These are phyloP conservation scores for Thaumetopoea pityocampa DNA, from an alignment of 1,140 invertebrate species.

Conservation along the genomic window DNA sequence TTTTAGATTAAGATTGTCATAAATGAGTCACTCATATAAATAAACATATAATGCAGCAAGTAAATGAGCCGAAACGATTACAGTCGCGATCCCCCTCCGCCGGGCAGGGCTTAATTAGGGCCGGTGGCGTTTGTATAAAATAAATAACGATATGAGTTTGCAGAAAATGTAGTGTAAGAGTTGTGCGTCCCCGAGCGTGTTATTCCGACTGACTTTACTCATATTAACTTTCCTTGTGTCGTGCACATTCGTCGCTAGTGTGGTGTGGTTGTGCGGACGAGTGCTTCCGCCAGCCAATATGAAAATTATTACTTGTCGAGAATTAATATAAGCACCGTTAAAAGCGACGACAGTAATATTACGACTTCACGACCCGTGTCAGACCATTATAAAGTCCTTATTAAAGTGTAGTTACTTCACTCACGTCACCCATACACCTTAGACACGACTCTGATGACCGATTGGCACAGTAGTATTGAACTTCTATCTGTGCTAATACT, in stretches of 20 bases:
- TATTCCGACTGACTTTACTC: slow-evolving; percentile 61
- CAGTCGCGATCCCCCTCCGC: slow-evolving; percentile 11
- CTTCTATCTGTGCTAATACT: too few species aligned
- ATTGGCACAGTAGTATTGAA: too few species aligned
- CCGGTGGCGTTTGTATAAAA: slow-evolving; percentile 38
- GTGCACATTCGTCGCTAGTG: slow-evolving; percentile 62
- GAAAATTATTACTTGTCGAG: slow-evolving; percentile 74
- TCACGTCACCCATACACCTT: too few species aligned
- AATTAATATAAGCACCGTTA: slow-evolving; percentile 67
- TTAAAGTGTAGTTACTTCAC: too few species aligned
- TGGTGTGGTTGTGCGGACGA: slow-evolving; percentile 64
- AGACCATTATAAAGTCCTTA: slow-evolving; percentile 71
- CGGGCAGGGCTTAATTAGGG: slow-evolving; percentile 32
- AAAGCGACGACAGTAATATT: slow-evolving; percentile 47
- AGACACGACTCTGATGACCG: too few species aligned
- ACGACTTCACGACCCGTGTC: slow-evolving; percentile 46
- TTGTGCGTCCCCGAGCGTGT: slow-evolving; percentile 59
- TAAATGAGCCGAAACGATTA: slow-evolving; percentile 22
- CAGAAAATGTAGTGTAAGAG: too few species aligned
- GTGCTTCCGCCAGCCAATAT: slow-evolving; percentile 52
- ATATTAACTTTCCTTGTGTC: slow-evolving; percentile 63
- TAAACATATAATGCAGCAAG: slow-evolving; percentile 10
- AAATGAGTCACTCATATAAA: slow-evolving; percentile 2
- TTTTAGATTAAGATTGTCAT: background rate
- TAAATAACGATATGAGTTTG: slow-evolving; percentile 74